Evolutionary conservation across 37 sponge, comb jelly and placozoan species (phyloP), one percentile per base, ranked within the genome.

Genomic region (Axinella damicornis): DNA sequence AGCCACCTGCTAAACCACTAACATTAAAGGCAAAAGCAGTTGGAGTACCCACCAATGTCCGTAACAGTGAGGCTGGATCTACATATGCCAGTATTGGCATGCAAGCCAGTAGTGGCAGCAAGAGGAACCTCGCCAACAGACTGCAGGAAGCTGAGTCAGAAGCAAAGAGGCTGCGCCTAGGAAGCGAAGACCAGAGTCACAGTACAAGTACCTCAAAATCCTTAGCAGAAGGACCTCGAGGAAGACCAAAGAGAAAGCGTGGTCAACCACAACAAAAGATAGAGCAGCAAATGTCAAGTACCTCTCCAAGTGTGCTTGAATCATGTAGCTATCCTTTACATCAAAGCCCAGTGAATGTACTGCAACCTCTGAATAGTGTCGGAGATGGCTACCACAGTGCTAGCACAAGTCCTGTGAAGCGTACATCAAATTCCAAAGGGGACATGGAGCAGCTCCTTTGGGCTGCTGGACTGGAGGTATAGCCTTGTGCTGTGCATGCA

Each of bases 381-480:
- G 33, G 33, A 66, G 67, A 24, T 28, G 17, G 33, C 30, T 28
- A 24, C 2, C 33, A 25, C 1, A 33, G 32, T 66, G 66, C 31
- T 15, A 21, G 30, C 1, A 5, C 66, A 66, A 27, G 18, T 17
- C 33, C 30, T 6, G 1, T n/a, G 22, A 60, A n/a, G 22, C 20
- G 41, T 34, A 52, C 33, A 13, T 24, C 65, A 56, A 19, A 27
- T 55, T 11, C 64, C 59, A 69, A 62, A 30, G 55, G 31, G 19
- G 34, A 41, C 53, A 52, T 81, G 81, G 77, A 57, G 5, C 75
- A 74, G 22, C 53, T 85, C 0, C 54, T 90, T 19, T 25, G 52
- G 22, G 76, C 59, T n/a, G 91, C 91, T 65, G 90, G 90, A 65
- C 55, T 84, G 41, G 91, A 90, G 64, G 91, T 90, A 40, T 20